Percentiles rank a stretch among this genome's conserved stretches.
These are phyloP conservation scores for Puntigrus tetrazona DNA, from an alignment of 2,113 vertebrate species.

Conservation along the genomic window DNA sequence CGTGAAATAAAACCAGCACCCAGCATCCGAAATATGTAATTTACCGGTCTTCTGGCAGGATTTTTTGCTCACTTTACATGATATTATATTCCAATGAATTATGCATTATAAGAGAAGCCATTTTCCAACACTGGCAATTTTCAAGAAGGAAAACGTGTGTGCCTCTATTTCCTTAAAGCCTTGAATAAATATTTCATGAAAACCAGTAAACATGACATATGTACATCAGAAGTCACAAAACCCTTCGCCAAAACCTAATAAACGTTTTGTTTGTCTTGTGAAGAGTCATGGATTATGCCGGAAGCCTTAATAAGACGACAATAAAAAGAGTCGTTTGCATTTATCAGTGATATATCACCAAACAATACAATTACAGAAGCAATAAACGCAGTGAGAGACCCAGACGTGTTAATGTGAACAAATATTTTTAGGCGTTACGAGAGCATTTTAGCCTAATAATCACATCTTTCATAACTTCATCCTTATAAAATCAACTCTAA, in stretches of 20 bases:
- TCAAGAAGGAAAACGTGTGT: conserved; percentile 36
- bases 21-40: neutral
- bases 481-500: neutral
- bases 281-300: conserved; percentile 39
- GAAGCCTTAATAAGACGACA: conserved; percentile 30
- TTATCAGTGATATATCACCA: conserved; percentile 21
- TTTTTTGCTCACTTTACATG: neutral
- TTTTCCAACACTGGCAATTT: neutral
- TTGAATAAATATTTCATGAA: conserved; percentile 58
- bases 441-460: conserved; percentile 29
- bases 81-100: neutral
- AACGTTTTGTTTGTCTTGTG: conserved; percentile 20
- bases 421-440: neutral
- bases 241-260: conserved; percentile 33
- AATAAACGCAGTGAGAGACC: conserved; percentile 23
- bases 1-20: neutral
- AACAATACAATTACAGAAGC: conserved; percentile 23
- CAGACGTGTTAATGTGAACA: neutral
- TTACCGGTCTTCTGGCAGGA: neutral
- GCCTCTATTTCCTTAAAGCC: conserved; percentile 31
- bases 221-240: conserved; percentile 37
- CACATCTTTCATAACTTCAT: conserved; percentile 31
- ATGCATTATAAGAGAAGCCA: conserved; percentile 3
- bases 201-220: conserved; percentile 41
- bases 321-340: conserved; percentile 11